These are phyloP conservation scores for Mythimna albipuncta DNA, from an alignment of 2,888 invertebrate genomes.

Conservation along the genomic window DNA sequence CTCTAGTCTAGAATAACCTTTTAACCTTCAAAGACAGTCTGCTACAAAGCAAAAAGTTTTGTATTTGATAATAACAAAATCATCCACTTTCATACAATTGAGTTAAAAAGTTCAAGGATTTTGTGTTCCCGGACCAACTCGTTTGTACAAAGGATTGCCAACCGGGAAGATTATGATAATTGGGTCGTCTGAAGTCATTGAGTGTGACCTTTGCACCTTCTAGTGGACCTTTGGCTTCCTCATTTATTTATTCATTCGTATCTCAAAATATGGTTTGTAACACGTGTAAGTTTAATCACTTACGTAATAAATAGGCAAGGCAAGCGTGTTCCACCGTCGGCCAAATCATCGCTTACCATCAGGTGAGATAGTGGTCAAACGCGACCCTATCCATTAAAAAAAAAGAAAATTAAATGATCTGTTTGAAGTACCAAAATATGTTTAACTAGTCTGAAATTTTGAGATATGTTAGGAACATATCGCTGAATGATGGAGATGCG, in stretches of 20 bases:
- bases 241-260: background rate
- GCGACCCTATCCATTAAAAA: too few relatives aligned
- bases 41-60: background rate
- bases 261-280: background rate
- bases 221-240: constrained; percentile 5
- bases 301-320: background rate
- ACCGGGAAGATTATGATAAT: constrained; percentile 37
- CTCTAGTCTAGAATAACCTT: too few relatives aligned
- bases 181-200: constrained; percentile 12
- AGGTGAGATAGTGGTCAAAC: too few relatives aligned
- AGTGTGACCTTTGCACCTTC: constrained; percentile 16
- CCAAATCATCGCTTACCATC: too few relatives aligned
- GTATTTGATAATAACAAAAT: background rate
- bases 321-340: too few relatives aligned
- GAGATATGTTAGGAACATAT: background rate
- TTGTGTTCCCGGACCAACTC: background rate
- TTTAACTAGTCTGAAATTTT: background rate
- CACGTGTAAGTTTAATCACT: background rate
- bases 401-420: background rate
- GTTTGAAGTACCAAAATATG: background rate
- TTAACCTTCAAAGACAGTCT: background rate
- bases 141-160: constrained; percentile 31
- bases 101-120: constrained; percentile 16
- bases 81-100: constrained; percentile 1
- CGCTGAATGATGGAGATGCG: too few relatives aligned